These are phyloP conservation scores for Drosophila willistoni DNA, from an alignment of 1,140 invertebrate species.

Conservation along the genomic window DNA sequence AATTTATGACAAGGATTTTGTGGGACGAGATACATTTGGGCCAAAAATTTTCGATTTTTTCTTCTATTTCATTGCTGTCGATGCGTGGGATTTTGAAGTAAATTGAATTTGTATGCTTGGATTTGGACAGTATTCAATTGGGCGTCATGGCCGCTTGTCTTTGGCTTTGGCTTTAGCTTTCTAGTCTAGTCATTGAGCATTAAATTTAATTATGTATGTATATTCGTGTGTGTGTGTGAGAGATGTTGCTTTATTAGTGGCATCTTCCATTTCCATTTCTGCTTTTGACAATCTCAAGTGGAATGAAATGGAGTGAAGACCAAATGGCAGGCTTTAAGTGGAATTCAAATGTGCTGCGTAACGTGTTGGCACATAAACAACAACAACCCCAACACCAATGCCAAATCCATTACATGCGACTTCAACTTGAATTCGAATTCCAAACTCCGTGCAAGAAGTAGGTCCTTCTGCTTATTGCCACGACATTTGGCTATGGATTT, in stretches of 20 bases:
- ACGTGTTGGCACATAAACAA: slow-evolving; percentile 77
- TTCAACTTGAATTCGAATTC: background rate
- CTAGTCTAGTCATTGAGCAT: slow-evolving; percentile 43
- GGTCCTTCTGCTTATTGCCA: slow-evolving; percentile 28
- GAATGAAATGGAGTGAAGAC: slow-evolving; percentile 14
- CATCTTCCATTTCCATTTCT: slow-evolving; percentile 14
- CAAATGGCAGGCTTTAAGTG: slow-evolving; percentile 58
- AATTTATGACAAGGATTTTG: slow-evolving; percentile 77
- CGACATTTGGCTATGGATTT: slow-evolving; percentile 55
- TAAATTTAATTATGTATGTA: slow-evolving; percentile 72
- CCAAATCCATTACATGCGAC: background rate
- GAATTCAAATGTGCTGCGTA: slow-evolving; percentile 69
- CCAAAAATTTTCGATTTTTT: slow-evolving; percentile 48
- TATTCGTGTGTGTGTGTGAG: no score
- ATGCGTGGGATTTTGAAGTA: slow-evolving; percentile 76
- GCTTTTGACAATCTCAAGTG: slow-evolving; percentile 37
- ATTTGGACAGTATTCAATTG: slow-evolving; percentile 51
- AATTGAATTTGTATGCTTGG: slow-evolving; percentile 77
- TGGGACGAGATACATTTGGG: slow-evolving; percentile 71
- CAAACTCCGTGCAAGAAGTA: background rate
- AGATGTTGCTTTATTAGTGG: slow-evolving; percentile 59
- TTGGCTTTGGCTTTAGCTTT: background rate
- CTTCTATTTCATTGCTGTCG: slow-evolving; percentile 55
- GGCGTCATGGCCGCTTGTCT: slow-evolving; percentile 37
- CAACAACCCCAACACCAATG: background rate